phyloP scores from a whole-genome alignment of 1,140 invertebrate genomes.

The Brevipalpus yothersi region DNA sequence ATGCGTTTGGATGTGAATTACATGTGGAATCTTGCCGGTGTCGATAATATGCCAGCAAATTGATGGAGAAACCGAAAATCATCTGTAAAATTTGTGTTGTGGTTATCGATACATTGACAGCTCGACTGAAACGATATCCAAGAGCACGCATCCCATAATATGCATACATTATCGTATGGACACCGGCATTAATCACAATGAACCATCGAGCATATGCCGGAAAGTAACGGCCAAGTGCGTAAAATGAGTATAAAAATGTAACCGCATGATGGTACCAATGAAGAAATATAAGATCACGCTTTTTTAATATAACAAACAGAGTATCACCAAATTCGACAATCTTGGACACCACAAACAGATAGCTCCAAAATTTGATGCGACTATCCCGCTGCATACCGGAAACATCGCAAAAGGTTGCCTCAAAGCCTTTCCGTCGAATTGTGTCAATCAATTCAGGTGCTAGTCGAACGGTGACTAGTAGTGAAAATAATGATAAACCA shows the following conservation, averaged over 20 bases:
- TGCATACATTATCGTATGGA: slow-evolving; percentile 92
- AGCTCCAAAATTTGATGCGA: slow-evolving; percentile 46
- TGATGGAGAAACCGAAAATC: slow-evolving; percentile 86
- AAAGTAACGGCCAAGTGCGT: slow-evolving; percentile 82
- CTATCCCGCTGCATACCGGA: neutral
- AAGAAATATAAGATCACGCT: slow-evolving; percentile 85
- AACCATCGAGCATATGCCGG: slow-evolving; percentile 93
- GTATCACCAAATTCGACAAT: slow-evolving; percentile 77
- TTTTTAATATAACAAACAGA: slow-evolving; percentile 79
- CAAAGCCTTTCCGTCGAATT: neutral
- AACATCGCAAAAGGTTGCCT: neutral
- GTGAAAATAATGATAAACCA: neutral
- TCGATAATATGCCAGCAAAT: slow-evolving; percentile 23
- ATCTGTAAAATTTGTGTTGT: slow-evolving; percentile 75
- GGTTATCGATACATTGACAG: slow-evolving; percentile 76
- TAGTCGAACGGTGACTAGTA: neutral
- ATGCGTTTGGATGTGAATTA: neutral
- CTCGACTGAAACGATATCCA: slow-evolving; percentile 50
- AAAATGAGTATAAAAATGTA: slow-evolving; percentile 56
- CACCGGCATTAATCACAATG: slow-evolving; percentile 91
- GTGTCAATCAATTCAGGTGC: neutral
- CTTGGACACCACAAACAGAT: slow-evolving; percentile 81
- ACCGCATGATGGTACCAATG: slow-evolving; percentile 58
- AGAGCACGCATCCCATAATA: slow-evolving; percentile 80
- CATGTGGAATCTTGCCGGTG: neutral